phyloP scores from a whole-genome alignment of 2,888 invertebrate species.

The Cerceris rybyensis region DNA sequence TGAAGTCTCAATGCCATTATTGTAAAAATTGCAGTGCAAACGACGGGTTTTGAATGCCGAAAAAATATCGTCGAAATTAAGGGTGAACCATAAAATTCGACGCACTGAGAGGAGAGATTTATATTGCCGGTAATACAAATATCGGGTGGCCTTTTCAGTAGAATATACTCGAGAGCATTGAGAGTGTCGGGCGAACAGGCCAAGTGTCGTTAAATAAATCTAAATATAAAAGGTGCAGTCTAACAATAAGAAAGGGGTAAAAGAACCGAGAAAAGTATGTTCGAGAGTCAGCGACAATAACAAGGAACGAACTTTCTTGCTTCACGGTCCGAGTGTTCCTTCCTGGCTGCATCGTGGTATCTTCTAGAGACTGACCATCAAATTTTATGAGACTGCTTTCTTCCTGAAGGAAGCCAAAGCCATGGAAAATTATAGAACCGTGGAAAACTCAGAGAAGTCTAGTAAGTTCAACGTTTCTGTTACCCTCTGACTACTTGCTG shows the following conservation, averaged over 20 bases:
- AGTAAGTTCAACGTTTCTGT: not conserved
- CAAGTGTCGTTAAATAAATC: constrained; percentile 54
- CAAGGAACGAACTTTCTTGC: constrained; percentile 42
- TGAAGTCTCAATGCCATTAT: no score
- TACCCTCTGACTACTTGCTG: not conserved
- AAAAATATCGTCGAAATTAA: not conserved
- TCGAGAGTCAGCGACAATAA: constrained; percentile 39
- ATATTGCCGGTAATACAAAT: not conserved
- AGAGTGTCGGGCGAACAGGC: constrained; percentile 8
- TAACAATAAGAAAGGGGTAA: not conserved
- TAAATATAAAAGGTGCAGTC: constrained; percentile 39
- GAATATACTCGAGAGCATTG: not conserved
- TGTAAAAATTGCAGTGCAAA: no score
- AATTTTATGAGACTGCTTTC: constrained; percentile 52
- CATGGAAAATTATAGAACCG: constrained; percentile 42
- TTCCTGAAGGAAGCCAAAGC: constrained; percentile 29
- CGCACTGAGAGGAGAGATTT: not conserved
- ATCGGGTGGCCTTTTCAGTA: not conserved
- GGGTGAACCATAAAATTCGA: not conserved
- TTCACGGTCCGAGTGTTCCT: constrained; percentile 50
- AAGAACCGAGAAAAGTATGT: constrained; percentile 29
- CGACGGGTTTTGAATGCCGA: not conserved
- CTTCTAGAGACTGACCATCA: constrained; percentile 44
- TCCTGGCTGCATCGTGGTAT: constrained; percentile 22
- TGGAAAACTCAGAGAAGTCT: not conserved